A percentile compares a stretch with the other conserved stretches of the same genome.
phyloP scores from a whole-genome alignment of 2,113 vertebrate genomes.

The Eurypyga helias region DNA sequence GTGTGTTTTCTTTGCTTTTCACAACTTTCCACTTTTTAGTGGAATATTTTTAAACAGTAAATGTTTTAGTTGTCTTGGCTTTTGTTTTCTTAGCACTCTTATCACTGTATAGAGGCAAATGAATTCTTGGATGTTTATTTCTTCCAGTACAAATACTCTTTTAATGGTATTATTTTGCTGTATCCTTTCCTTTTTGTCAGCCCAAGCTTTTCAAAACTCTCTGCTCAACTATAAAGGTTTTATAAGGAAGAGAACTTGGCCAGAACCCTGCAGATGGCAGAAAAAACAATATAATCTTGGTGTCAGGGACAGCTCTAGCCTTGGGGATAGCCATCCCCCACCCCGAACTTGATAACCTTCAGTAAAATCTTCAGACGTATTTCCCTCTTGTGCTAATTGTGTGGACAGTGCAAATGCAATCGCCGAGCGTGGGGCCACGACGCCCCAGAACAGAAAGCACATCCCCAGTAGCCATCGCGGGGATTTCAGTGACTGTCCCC shows the following conservation, averaged over 20 bases:
- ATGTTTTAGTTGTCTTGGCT: not conserved
- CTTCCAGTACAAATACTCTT: not conserved
- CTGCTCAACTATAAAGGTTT: not conserved
- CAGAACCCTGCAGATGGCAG: not conserved
- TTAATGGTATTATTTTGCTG: not conserved
- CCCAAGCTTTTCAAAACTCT: not conserved
- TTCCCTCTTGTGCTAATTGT: not conserved
- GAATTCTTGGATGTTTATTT: not conserved
- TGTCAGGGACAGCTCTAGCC: not conserved
- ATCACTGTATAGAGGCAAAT: not conserved
- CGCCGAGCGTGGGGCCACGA: accelerated
- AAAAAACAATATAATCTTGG: not conserved
- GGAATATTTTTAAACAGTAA: not conserved
- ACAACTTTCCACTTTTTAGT: not conserved
- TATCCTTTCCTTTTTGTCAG: not conserved
- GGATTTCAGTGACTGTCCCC: not conserved
- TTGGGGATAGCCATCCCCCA: not conserved
- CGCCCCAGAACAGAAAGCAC: not conserved
- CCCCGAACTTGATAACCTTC: not conserved
- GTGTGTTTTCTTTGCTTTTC: not conserved
- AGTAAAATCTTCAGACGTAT: not conserved
- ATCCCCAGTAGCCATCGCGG: accelerated
- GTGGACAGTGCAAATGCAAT: not conserved
- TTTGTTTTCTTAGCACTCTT: not conserved
- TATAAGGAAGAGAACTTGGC: not conserved